Percentiles rank a stretch among this genome's conserved stretches.
phyloP scores from a whole-genome alignment of 2,797 vertebrate species.

The Loriculus beryllinus region DNA sequence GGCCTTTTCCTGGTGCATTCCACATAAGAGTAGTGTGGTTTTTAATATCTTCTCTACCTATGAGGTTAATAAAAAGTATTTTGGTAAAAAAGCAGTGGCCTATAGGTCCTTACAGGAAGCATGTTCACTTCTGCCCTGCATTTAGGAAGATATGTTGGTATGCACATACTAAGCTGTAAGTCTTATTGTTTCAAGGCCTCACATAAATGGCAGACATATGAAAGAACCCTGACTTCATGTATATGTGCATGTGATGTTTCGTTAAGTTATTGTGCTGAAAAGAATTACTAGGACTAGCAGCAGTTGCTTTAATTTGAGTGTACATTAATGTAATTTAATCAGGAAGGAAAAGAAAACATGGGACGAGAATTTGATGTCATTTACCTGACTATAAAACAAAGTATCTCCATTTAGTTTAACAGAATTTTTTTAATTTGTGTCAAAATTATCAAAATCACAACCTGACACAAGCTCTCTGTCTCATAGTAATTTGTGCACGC shows the following conservation, averaged over 20 bases:
- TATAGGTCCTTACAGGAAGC: background rate
- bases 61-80: background rate
- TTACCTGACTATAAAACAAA: slow-evolving; percentile 23
- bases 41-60: background rate
- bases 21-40: accelerated
- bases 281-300: background rate
- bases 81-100: background rate
- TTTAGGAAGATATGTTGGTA: background rate
- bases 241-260: background rate
- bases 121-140: background rate
- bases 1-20: background rate
- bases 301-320: slow-evolving; percentile 28
- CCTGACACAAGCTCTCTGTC: background rate
- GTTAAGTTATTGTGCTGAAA: slow-evolving; percentile 14
- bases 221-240: background rate
- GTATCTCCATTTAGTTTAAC: slow-evolving; percentile 42
- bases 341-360: slow-evolving; percentile 49
- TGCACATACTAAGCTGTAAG: background rate
- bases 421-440: slow-evolving; percentile 50
- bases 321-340: slow-evolving; percentile 59
- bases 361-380: slow-evolving; percentile 34
- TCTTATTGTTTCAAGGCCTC: background rate
- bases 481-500: background rate
- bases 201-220: background rate
- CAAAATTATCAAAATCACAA: slow-evolving; percentile 30